These are phyloP conservation scores for Caenorhabditis remanei DNA, from an alignment of 1,140 invertebrate genomes.

Conservation along the genomic window DNA sequence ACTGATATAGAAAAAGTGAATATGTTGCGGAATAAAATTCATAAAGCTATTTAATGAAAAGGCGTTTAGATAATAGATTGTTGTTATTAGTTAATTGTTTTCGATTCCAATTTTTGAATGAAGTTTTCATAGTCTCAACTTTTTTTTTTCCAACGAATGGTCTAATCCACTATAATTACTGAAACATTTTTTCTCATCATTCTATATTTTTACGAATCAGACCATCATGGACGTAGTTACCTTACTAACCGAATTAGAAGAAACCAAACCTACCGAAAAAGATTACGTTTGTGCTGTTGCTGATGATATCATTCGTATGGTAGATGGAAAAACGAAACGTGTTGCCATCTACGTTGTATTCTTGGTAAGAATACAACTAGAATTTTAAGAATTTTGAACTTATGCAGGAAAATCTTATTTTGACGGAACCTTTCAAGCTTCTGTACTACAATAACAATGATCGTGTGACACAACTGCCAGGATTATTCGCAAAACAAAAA, in stretches of 20 bases:
- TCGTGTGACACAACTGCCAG: not conserved
- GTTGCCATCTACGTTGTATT: not conserved
- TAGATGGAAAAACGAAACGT: not conserved
- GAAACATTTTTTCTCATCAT: not conserved
- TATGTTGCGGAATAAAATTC: conserved; percentile 26
- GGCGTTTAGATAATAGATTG: not conserved
- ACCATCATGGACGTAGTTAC: not conserved
- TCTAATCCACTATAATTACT: not conserved
- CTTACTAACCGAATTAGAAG: not conserved
- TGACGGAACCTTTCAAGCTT: not conserved
- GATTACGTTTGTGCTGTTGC: not conserved
- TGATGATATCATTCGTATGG: not conserved
- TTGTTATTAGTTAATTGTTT: not conserved
- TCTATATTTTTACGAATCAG: not conserved
- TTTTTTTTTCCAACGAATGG: not conserved
- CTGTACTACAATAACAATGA: not conserved
- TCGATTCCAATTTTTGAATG: not conserved
- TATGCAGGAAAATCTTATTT: not conserved
- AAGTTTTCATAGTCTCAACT: not conserved
- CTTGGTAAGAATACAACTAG: not conserved
- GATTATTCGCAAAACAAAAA: not conserved
- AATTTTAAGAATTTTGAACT: not conserved
- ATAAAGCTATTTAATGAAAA: not conserved
- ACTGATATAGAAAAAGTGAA: conserved; percentile 24
- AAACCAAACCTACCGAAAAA: not conserved